These are phyloP conservation scores for Colletes collaris DNA, from an alignment of 2,888 invertebrate genomes.

Conservation along the genomic window DNA sequence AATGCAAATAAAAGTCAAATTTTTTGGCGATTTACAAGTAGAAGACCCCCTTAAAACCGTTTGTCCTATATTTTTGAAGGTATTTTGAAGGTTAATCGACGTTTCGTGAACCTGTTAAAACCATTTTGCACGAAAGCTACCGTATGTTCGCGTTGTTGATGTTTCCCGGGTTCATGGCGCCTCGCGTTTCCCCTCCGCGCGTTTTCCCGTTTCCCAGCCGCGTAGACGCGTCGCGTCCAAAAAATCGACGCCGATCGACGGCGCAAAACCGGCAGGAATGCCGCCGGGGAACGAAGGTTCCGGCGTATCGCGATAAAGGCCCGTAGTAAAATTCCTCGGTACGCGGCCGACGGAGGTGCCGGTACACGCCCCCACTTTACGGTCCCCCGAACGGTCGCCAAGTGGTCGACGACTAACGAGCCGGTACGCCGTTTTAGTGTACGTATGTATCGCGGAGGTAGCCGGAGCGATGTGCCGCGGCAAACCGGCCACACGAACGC, in stretches of 20 bases:
- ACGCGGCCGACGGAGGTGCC: constrained; percentile 42
- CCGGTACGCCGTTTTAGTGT: constrained; percentile 16
- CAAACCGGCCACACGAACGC: neutral
- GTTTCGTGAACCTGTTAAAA: too few relatives aligned
- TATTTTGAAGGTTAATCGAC: too few relatives aligned
- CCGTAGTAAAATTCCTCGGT: constrained; percentile 52
- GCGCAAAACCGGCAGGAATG: constrained; percentile 6
- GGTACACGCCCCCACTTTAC: constrained; percentile 55
- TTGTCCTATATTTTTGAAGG: too few relatives aligned
- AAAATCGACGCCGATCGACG: constrained; percentile 5
- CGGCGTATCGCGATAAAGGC: constrained; percentile 44
- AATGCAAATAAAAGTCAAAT: too few relatives aligned
- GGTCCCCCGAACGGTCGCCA: constrained; percentile 56
- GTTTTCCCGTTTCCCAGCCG: neutral
- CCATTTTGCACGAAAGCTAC: too few relatives aligned
- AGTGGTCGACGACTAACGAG: constrained; percentile 59
- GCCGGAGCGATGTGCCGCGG: neutral
- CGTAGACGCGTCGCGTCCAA: neutral
- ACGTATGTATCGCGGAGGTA: neutral
- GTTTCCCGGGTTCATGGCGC: neutral
- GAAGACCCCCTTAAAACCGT: too few relatives aligned
- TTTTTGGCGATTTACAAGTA: too few relatives aligned
- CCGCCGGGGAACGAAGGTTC: constrained; percentile 17
- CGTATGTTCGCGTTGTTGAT: too few relatives aligned
- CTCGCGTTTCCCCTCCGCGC: neutral